Evolutionary conservation across 1,140 invertebrate genomes (phyloP).

Genomic region (Aphelenchoides besseyi): DNA sequence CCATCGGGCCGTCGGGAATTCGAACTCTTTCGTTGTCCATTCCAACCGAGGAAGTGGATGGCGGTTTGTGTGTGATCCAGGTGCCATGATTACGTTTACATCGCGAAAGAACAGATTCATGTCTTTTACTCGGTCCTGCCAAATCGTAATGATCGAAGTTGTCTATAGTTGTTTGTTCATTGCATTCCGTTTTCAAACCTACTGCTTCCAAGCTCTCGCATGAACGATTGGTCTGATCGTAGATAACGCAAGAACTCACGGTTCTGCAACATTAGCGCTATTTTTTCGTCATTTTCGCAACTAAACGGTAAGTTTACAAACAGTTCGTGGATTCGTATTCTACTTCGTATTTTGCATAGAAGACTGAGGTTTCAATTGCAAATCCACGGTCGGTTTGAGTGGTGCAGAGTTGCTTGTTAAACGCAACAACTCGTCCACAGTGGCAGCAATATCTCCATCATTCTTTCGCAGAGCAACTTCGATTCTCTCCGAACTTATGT

Average conservation of each 20-base stretch:
- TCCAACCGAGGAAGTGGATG: not conserved
- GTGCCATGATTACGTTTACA: slow-evolving; percentile 14
- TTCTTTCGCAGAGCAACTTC: slow-evolving; percentile 38
- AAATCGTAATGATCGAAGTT: slow-evolving; percentile 6
- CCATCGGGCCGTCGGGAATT: slow-evolving; percentile 7
- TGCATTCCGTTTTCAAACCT: not conserved
- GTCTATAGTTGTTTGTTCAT: not conserved
- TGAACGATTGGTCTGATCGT: slow-evolving; percentile 32
- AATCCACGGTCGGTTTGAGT: not conserved
- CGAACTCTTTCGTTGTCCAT: not conserved
- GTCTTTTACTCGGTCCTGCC: slow-evolving; percentile 3
- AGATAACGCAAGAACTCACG: slow-evolving; percentile 49
- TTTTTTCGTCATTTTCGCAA: slow-evolving; percentile 50
- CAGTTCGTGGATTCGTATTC: not conserved
- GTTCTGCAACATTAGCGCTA: slow-evolving; percentile 49
- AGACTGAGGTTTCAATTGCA: not conserved
- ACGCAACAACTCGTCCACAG: slow-evolving; percentile 39
- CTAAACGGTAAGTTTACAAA: slow-evolving; percentile 6
- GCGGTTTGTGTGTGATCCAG: slow-evolving; percentile 12
- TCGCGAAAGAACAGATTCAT: slow-evolving; percentile 5
- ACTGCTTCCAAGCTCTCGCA: slow-evolving; percentile 27
- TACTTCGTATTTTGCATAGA: not conserved
- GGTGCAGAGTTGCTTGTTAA: slow-evolving; percentile 5
- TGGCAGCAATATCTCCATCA: slow-evolving; percentile 34
- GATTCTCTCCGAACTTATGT: slow-evolving; percentile 25